phyloP scores from a whole-genome alignment of 2,113 vertebrate species.

The Astatoreochromis straeleni region DNA sequence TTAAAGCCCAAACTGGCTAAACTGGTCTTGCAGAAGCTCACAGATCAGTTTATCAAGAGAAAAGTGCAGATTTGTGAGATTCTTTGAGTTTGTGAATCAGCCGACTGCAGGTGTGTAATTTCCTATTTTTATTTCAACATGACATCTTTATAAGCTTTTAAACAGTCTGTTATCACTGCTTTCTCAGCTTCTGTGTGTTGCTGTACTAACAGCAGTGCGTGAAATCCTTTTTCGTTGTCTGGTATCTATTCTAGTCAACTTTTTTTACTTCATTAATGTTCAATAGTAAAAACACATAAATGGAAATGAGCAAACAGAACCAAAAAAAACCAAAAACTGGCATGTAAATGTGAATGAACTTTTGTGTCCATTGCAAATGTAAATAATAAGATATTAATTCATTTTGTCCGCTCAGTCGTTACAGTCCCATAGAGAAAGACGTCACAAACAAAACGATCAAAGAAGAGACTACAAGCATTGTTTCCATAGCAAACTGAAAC shows the following conservation, averaged over 20 bases:
- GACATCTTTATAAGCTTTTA: background rate
- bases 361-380: accelerated
- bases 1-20: background rate
- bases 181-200: background rate
- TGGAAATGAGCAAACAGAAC: accelerated
- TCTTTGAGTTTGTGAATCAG: background rate
- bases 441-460: background rate
- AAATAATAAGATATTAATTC: background rate
- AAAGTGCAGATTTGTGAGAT: background rate
- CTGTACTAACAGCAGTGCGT: background rate
- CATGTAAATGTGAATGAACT: background rate
- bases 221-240: background rate
- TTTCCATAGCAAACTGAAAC: background rate
- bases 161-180: background rate
- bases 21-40: background rate
- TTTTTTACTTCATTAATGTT: background rate
- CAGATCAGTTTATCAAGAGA: background rate
- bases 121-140: background rate
- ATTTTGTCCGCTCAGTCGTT: background rate
- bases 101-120: background rate
- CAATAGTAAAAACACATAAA: background rate
- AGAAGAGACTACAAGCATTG: background rate
- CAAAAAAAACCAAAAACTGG: accelerated
- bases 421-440: background rate
- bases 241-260: background rate